phyloP scores from a whole-genome alignment of 2,888 invertebrate genomes.

The Drosophila limbata region DNA sequence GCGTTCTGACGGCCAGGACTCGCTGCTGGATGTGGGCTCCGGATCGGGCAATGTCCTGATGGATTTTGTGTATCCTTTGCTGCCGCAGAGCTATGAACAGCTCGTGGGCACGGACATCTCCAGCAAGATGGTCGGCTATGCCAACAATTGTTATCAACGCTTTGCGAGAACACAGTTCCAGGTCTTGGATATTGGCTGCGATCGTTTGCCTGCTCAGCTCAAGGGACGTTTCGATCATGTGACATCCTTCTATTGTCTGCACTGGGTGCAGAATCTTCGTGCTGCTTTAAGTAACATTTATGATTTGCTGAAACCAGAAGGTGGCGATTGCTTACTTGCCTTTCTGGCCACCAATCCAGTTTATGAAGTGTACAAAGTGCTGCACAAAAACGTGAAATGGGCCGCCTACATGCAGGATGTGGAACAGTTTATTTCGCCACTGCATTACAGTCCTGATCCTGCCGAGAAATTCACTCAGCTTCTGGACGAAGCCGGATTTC shows the following conservation, averaged over 20 bases:
- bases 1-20: constrained; percentile 86
- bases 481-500: constrained; percentile 88
- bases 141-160: constrained; percentile 86
- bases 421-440: constrained; percentile 89
- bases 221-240: constrained; percentile 88
- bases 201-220: constrained; percentile 86
- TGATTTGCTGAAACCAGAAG: constrained; percentile 88
- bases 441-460: constrained; percentile 88
- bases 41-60: constrained; percentile 90
- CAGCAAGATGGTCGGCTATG: constrained; percentile 89
- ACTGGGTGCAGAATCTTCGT: constrained; percentile 91
- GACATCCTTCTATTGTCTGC: constrained; percentile 92
- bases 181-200: constrained; percentile 86
- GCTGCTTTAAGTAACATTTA: constrained; percentile 89
- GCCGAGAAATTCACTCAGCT: constrained; percentile 87
- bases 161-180: constrained; percentile 84
- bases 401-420: constrained; percentile 88
- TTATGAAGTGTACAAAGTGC: constrained; percentile 89
- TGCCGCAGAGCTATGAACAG: constrained; percentile 87
- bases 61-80: constrained; percentile 88
- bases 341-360: constrained; percentile 90
- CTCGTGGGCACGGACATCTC: constrained; percentile 90
- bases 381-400: constrained; percentile 88
- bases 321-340: constrained; percentile 89
- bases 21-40: constrained; percentile 90